Evolutionary conservation across 1,140 invertebrate genomes (phyloP).

Genomic region (Pseudomyrmex gracilis): DNA sequence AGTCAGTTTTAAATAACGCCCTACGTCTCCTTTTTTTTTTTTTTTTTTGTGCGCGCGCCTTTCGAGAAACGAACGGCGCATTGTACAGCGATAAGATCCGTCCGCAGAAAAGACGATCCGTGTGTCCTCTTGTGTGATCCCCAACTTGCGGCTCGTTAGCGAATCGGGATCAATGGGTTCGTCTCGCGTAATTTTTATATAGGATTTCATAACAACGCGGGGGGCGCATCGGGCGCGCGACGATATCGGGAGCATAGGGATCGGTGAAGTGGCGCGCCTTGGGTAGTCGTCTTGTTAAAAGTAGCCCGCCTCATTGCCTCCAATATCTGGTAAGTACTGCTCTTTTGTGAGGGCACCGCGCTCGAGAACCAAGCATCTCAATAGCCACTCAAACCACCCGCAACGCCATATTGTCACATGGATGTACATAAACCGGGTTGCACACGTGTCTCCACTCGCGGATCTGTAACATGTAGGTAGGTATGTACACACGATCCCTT

Average conservation of each 20-base stretch:
- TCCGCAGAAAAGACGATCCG: constrained; percentile 73
- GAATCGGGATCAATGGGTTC: constrained; percentile 80
- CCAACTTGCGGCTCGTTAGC: constrained; percentile 66
- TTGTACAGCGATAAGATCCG: constrained; percentile 50
- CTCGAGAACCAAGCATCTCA: constrained; percentile 77
- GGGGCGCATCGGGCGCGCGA: constrained; percentile 65
- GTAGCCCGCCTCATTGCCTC: constrained; percentile 80
- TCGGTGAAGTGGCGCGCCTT: constrained; percentile 68
- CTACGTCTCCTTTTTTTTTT: background rate
- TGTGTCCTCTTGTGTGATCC: constrained; percentile 60
- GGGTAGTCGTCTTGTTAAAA: constrained; percentile 80
- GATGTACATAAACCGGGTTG: constrained; percentile 56
- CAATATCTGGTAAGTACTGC: constrained; percentile 80
- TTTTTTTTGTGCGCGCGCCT: background rate
- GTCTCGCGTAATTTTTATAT: constrained; percentile 79
- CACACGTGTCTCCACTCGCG: constrained; percentile 5
- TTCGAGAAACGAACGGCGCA: constrained; percentile 33
- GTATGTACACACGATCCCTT: constrained; percentile 29
- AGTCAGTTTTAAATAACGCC: constrained; percentile 21
- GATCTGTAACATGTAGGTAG: constrained; percentile 46
- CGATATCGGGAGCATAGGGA: constrained; percentile 69
- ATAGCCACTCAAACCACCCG: constrained; percentile 77
- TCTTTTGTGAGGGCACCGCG: constrained; percentile 74
- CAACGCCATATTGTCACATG: constrained; percentile 75
- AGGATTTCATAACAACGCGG: constrained; percentile 74